phyloP scores from a whole-genome alignment of 2,113 vertebrate genomes.

The Spermophilus dauricus region DNA sequence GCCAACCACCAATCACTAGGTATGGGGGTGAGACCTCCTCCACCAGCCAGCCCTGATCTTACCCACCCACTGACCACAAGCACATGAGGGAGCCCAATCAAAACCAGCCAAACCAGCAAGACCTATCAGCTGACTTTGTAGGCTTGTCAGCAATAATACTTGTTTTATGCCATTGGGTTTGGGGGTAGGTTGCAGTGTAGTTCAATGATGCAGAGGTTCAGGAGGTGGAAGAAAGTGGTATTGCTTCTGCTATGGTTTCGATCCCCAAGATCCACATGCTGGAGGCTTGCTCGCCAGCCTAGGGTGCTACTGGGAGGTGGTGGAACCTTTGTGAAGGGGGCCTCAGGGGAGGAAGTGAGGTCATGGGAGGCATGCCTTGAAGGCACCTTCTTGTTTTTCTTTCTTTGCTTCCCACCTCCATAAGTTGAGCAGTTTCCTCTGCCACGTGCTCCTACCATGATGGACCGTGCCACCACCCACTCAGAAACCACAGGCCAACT shows the following conservation, averaged over 20 bases:
- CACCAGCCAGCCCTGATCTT: background rate
- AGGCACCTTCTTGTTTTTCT: background rate
- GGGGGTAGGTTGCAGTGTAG: background rate
- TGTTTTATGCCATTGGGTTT: background rate
- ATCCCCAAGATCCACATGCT: background rate
- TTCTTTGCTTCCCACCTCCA: background rate
- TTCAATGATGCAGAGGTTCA: background rate
- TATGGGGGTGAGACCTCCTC: background rate
- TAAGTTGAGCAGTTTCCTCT: background rate
- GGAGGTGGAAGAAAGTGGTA: background rate
- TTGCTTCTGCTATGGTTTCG: background rate
- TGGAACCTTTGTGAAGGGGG: background rate
- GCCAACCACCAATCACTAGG: background rate
- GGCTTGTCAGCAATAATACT: background rate
- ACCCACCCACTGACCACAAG: background rate
- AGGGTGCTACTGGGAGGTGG: background rate
- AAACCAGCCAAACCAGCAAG: background rate
- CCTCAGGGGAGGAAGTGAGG: background rate
- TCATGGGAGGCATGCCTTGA: background rate
- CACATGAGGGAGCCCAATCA: background rate
- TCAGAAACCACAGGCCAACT: background rate
- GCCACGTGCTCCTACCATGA: background rate
- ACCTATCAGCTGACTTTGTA: fast-evolving
- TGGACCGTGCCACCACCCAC: too few relatives aligned
- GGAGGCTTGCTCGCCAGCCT: background rate